phyloP scores from a whole-genome alignment of 1,140 invertebrate genomes.

The Hydropsyche tenuis region DNA sequence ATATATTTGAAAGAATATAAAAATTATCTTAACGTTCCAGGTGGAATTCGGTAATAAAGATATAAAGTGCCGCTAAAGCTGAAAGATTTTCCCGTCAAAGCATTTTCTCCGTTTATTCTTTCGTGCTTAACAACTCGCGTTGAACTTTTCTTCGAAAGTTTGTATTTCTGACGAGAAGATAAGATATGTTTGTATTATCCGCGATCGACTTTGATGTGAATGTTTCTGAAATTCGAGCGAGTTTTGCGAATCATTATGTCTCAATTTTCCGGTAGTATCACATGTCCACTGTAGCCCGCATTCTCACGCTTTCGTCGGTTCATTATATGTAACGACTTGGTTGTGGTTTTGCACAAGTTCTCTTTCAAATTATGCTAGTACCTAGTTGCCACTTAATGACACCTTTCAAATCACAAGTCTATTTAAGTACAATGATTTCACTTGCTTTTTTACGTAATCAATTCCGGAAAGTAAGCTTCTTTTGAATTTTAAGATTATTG shows the following conservation, averaged over 20 bases:
- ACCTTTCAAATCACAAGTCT: no score
- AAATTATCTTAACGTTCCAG: slow-evolving; percentile 20
- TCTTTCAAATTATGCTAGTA: slow-evolving; percentile 18
- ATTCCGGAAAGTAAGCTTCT: no score
- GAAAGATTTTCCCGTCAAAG: slow-evolving; percentile 16
- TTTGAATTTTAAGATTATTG: no score
- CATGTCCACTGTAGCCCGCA: slow-evolving; percentile 5
- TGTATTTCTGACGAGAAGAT: background rate
- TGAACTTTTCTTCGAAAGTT: background rate
- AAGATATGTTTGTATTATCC: background rate
- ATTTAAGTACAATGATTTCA: no score
- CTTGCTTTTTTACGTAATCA: no score
- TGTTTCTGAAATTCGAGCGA: background rate
- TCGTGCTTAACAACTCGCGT: background rate
- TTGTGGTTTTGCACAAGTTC: slow-evolving; percentile 19
- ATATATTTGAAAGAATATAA: slow-evolving; percentile 17
- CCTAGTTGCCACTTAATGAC: background rate
- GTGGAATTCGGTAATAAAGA: slow-evolving; percentile 19
- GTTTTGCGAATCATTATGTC: background rate
- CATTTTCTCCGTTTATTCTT: background rate
- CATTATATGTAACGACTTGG: slow-evolving; percentile 16
- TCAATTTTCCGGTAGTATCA: slow-evolving; percentile 15
- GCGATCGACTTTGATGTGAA: background rate
- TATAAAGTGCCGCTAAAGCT: slow-evolving; percentile 17
- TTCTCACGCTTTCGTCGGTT: slow-evolving; percentile 37